Conservation (phyloP, 2,797 vertebrate genomes). For the Salmo trutta region DNA sequence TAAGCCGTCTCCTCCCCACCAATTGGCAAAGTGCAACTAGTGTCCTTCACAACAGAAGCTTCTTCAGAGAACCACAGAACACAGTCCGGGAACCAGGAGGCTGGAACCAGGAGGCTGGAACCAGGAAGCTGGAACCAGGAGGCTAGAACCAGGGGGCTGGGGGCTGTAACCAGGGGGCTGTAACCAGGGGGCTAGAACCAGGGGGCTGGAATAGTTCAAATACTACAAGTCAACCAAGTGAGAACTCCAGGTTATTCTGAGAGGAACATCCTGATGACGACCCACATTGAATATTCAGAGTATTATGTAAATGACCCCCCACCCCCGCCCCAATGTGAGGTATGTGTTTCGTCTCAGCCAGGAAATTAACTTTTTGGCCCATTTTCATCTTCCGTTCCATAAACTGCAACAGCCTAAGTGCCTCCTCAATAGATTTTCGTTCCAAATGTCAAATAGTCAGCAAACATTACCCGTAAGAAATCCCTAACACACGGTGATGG, state of each 20-base stretch:
- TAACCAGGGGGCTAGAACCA: too few relatives aligned
- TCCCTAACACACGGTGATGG: conserved; percentile 14
- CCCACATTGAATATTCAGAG: neutral
- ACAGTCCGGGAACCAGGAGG: conserved; percentile 6
- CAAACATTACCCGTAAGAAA: conserved; percentile 17
- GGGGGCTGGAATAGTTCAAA: neutral
- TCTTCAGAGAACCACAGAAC: too few relatives aligned
- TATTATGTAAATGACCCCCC: neutral
- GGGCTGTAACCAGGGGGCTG: too few relatives aligned
- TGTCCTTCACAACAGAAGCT: conserved; percentile 8
- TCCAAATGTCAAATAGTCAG: conserved; percentile 4
- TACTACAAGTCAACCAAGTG: neutral
- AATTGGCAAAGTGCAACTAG: conserved; percentile 60
- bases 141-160: too few relatives aligned
- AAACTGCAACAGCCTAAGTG: conserved; percentile 1
- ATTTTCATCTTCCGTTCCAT: conserved; percentile 14
- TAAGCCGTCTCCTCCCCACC: conserved; percentile 62
- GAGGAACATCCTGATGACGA: neutral
- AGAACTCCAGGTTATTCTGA: neutral
- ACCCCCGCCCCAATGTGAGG: neutral
- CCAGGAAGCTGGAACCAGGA: too few relatives aligned
- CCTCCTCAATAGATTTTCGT: neutral
- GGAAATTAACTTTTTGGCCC: neutral
- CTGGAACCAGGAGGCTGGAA: neutral
- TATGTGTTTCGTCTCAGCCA: neutral